These are phyloP conservation scores for Nemotelus pantherinus DNA, from an alignment of 2,888 invertebrate genomes.

Conservation along the genomic window DNA sequence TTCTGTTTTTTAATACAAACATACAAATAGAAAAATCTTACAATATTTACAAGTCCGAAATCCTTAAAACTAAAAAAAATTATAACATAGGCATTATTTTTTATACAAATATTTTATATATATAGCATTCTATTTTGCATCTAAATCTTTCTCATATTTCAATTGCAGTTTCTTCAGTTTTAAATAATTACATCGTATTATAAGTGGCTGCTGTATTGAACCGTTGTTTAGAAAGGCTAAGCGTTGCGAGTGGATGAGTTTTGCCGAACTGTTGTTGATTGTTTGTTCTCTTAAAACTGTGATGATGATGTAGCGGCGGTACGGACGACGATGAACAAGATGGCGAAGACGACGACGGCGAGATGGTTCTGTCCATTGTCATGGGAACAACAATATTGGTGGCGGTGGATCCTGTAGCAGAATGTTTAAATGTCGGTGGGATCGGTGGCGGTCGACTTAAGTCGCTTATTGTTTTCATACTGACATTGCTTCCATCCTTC, in stretches of 20 bases:
- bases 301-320: slow-evolving; percentile 54
- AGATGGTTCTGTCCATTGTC: slow-evolving; percentile 48
- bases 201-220: slow-evolving; percentile 79
- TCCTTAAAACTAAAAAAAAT: slow-evolving; percentile 44
- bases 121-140: slow-evolving; percentile 6
- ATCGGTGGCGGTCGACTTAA: slow-evolving; percentile 64
- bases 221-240: slow-evolving; percentile 80
- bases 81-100: slow-evolving; percentile 20
- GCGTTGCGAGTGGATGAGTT: slow-evolving; percentile 89
- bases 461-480: slow-evolving; percentile 51
- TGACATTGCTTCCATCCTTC: slow-evolving; percentile 1
- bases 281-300: slow-evolving; percentile 67
- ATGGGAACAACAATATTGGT: slow-evolving; percentile 45
- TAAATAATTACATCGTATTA: slow-evolving; percentile 81
- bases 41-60: slow-evolving; percentile 44
- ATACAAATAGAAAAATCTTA: slow-evolving; percentile 58
- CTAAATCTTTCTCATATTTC: slow-evolving; percentile 19
- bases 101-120: slow-evolving; percentile 34
- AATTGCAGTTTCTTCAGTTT: slow-evolving; percentile 3
- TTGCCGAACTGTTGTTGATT: slow-evolving; percentile 84
- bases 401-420: slow-evolving; percentile 44
- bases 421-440: slow-evolving; percentile 57
- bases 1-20: slow-evolving; percentile 58
- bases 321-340: slow-evolving; percentile 52
- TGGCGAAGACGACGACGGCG: slow-evolving; percentile 54